Conservation (phyloP, 2,113 vertebrate species). For the Microcebus griseorufus region DNA sequence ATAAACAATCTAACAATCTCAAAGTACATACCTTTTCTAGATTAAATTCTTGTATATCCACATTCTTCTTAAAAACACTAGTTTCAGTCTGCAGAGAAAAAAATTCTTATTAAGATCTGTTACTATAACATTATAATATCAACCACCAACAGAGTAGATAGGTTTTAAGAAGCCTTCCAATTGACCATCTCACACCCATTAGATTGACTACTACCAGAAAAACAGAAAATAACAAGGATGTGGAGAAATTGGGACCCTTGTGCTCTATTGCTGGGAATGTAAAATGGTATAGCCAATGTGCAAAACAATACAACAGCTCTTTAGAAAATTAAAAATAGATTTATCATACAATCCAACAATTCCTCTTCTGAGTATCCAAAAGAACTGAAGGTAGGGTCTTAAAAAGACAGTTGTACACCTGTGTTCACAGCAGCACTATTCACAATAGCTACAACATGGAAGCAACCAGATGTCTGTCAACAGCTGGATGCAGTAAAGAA, state of each 20-base stretch:
- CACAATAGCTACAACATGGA: neutral
- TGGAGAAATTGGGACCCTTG: neutral
- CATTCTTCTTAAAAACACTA: conserved; percentile 71
- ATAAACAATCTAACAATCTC: neutral
- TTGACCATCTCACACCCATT: neutral
- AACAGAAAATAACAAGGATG: neutral
- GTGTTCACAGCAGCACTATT: neutral
- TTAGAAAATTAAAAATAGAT: neutral
- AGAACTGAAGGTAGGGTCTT: too few relatives aligned
- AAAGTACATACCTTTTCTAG: conserved; percentile 92
- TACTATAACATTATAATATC: neutral
- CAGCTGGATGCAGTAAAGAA: neutral
- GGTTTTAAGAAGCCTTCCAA: neutral
- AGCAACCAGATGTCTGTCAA: too few relatives aligned
- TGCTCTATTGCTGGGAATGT: neutral
- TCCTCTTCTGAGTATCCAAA: neutral
- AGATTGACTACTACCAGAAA: neutral
- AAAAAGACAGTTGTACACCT: neutral
- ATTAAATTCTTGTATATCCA: conserved; percentile 84
- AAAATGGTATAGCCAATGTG: neutral
- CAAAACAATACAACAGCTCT: neutral
- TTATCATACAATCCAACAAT: fast-evolving
- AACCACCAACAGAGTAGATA: neutral
- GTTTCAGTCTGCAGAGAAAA: conserved; percentile 71
- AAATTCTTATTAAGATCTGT: conserved; percentile 22